phyloP scores from a whole-genome alignment of 1,140 invertebrate genomes.

The Caenorhabditis inopinata region DNA sequence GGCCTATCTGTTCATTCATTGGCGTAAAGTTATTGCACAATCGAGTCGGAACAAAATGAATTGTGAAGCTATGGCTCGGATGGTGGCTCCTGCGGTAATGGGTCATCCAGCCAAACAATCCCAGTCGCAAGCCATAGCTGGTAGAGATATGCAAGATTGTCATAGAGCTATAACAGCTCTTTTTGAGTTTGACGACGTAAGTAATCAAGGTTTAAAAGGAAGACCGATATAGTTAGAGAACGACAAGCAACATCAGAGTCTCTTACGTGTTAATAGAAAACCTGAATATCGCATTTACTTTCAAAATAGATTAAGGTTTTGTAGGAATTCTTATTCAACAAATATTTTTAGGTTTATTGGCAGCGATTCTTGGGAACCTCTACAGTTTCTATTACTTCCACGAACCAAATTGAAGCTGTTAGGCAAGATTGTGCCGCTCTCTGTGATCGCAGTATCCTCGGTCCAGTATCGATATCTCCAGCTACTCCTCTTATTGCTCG shows the following conservation, averaged over 20 bases:
- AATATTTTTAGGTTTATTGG: background rate
- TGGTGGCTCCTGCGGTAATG: background rate
- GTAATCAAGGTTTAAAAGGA: too few relatives aligned
- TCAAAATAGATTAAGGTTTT: too few relatives aligned
- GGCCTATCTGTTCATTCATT: conserved; percentile 80
- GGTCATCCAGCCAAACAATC: background rate
- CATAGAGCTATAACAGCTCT: conserved; percentile 3
- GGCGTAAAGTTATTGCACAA: conserved; percentile 70
- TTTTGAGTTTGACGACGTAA: conserved; percentile 20
- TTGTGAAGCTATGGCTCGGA: conserved; percentile 16
- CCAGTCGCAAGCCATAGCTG: background rate
- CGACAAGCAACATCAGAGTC: too few relatives aligned
- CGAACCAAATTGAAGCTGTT: background rate
- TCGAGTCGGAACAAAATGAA: conserved; percentile 8
- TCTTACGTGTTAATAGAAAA: too few relatives aligned
- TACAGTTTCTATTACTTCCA: background rate
- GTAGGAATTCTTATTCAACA: too few relatives aligned
- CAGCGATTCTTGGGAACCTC: background rate
- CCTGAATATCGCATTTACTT: too few relatives aligned
- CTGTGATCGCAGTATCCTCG: background rate
- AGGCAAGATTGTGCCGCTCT: background rate
- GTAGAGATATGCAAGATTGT: background rate
- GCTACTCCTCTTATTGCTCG: background rate
- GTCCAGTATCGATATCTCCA: background rate
- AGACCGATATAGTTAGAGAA: too few relatives aligned